phyloP scores from a whole-genome alignment of 2,888 invertebrate genomes.

The Hydriomena furcata region DNA sequence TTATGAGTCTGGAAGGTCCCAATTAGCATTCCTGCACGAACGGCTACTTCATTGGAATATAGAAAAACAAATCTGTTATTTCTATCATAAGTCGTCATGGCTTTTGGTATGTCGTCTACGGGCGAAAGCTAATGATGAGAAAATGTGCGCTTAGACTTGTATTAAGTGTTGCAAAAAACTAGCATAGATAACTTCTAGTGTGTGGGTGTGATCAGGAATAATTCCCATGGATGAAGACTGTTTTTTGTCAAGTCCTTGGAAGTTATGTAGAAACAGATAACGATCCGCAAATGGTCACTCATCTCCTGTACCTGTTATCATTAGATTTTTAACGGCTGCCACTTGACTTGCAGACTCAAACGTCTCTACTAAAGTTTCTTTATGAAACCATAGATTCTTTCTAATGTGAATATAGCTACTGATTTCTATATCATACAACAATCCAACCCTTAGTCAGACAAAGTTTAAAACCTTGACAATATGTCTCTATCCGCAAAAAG shows the following conservation, averaged over 20 bases:
- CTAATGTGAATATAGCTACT: too few relatives aligned
- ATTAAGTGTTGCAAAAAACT: background rate
- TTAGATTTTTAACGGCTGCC: too few relatives aligned
- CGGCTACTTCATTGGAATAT: conserved; percentile 45
- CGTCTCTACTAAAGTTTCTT: too few relatives aligned
- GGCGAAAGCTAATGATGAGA: conserved; percentile 27
- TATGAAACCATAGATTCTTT: too few relatives aligned
- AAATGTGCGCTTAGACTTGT: conserved; percentile 4
- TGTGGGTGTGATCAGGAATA: background rate
- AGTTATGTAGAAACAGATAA: background rate
- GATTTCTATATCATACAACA: too few relatives aligned
- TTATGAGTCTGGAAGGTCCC: conserved; percentile 51
- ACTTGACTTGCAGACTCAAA: too few relatives aligned
- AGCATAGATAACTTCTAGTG: background rate
- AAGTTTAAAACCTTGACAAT: too few relatives aligned
- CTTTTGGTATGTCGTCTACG: conserved; percentile 30
- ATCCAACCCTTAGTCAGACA: too few relatives aligned
- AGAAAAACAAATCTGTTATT: conserved; percentile 43
- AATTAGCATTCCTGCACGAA: conserved; percentile 62
- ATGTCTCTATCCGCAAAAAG: too few relatives aligned
- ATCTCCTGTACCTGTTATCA: too few relatives aligned
- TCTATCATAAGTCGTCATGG: conserved; percentile 37
- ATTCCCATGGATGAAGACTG: background rate
- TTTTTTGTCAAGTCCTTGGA: background rate
- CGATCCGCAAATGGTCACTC: background rate